Evolutionary conservation across 92 coral and sea anemone genomes (phyloP).

Genomic region (Heliopora coerulea): DNA sequence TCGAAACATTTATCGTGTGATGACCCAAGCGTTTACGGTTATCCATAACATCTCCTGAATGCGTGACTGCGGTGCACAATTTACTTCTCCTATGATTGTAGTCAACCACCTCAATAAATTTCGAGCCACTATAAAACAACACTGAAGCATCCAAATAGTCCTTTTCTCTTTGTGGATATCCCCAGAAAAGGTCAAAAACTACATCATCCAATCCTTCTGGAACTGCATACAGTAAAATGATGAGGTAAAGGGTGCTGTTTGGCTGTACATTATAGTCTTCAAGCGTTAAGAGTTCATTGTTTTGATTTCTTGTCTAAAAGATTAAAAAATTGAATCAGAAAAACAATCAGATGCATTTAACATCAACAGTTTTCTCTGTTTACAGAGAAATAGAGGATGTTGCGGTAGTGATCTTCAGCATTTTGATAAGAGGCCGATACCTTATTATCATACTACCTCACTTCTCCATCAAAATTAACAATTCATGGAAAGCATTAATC

Average conservation of each 20-base stretch:
- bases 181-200: slow-evolving; percentile 91
- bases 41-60: slow-evolving; percentile 96
- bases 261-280: slow-evolving; percentile 71
- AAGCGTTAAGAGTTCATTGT: slow-evolving; percentile 44
- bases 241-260: slow-evolving; percentile 68
- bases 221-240: slow-evolving; percentile 79
- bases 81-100: neutral
- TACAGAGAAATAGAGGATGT: too few species aligned
- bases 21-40: slow-evolving; percentile 53
- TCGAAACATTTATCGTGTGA: slow-evolving; percentile 71
- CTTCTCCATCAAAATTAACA: too few species aligned
- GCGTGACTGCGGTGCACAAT: slow-evolving; percentile 54
- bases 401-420: too few species aligned
- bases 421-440: too few species aligned
- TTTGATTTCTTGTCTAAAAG: neutral
- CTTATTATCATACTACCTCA: too few species aligned
- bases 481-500: too few species aligned
- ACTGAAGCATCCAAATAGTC: slow-evolving; percentile 90
- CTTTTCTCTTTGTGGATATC: slow-evolving; percentile 57
- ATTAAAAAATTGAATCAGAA: too few species aligned
- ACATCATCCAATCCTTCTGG: slow-evolving; percentile 75
- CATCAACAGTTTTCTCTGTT: too few species aligned
- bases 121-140: slow-evolving; percentile 66
- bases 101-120: slow-evolving; percentile 62
- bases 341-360: too few species aligned